Evolutionary conservation across 1,140 invertebrate species (phyloP), one percentile per base, ranked within the genome.

Genomic region (Camponotus vicinus): DNA sequence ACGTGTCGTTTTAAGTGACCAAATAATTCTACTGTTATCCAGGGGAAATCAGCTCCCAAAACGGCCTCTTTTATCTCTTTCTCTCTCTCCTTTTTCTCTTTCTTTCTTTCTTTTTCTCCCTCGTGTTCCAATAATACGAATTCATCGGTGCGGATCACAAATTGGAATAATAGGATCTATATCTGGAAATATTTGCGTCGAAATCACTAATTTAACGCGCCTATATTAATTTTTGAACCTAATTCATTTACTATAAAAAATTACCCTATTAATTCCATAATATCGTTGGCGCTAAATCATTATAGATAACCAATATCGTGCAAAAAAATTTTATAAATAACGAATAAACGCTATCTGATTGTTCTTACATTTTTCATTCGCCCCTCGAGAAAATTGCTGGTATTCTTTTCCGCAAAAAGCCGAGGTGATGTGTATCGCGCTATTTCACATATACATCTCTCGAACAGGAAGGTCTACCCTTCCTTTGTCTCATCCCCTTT

Each of bases 131-230:
- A 75, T 83, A 70, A 83, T 83, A 82, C 55, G 69, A 42, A 52
- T 49, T 32, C 21, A 32, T 34, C 6, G 32, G 63, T 69, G 15
- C 55, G 67, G 67, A 11, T 63, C 79, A 42, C 42, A 83, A 49
- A 15, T 27, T 40, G 61, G 71, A 49, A 82, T 86, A 89, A 89
- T 86, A 73, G 85, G 64, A 45, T 80, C 71, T 45, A 32, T 27
- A 27, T 27, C 27, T 15, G 79, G 61, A 86, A 88, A 88, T 82
- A 88, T 86, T 86, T 84, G 57, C 73, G 63, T 55, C 52, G 18
- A 75, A 59, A 75, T 88, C 75, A 70, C 87, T 90, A 88, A 80
- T 71, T 64, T 79, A 78, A 71, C 42, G 80, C 63, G 79, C 63
- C 32, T 87, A 66, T 27, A 40, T 8, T 59, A 73, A 61, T 34